These are phyloP conservation scores for Isichthys henryi DNA, from an alignment of 2,113 vertebrate genomes.

Conservation along the genomic window DNA sequence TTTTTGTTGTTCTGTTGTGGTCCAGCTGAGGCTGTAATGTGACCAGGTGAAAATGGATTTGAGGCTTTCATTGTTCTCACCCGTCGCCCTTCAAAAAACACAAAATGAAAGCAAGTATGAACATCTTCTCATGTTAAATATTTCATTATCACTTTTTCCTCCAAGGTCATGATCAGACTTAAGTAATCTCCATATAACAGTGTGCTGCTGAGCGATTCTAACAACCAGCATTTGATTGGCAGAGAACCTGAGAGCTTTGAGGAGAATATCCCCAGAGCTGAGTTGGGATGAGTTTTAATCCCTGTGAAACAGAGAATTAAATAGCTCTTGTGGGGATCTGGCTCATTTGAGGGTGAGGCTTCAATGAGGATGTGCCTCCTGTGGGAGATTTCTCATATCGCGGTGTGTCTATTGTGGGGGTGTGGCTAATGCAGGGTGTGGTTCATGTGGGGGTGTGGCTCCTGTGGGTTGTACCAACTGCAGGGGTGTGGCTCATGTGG, in stretches of 20 bases:
- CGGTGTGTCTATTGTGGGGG: neutral
- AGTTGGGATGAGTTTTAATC: neutral
- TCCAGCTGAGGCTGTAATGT: no score
- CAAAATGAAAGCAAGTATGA: neutral
- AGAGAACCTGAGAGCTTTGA: neutral
- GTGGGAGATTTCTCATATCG: neutral
- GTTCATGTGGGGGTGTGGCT: no score
- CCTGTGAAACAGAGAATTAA: neutral
- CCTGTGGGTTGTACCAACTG: no score
- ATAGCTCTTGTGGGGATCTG: neutral
- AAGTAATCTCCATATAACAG: neutral
- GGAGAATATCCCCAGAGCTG: neutral
- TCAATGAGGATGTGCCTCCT: neutral
- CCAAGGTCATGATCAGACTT: neutral
- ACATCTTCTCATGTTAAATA: neutral
- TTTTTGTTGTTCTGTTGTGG: neutral
- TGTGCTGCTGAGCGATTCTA: neutral
- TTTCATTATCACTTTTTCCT: neutral
- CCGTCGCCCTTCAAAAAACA: neutral
- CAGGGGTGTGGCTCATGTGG: neutral
- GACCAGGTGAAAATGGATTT: neutral
- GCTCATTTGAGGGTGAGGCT: neutral
- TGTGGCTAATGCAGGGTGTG: neutral
- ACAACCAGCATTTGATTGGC: neutral
- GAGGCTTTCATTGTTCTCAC: neutral